phyloP scores from a whole-genome alignment of 2,113 vertebrate genomes.

The Indri indri region DNA sequence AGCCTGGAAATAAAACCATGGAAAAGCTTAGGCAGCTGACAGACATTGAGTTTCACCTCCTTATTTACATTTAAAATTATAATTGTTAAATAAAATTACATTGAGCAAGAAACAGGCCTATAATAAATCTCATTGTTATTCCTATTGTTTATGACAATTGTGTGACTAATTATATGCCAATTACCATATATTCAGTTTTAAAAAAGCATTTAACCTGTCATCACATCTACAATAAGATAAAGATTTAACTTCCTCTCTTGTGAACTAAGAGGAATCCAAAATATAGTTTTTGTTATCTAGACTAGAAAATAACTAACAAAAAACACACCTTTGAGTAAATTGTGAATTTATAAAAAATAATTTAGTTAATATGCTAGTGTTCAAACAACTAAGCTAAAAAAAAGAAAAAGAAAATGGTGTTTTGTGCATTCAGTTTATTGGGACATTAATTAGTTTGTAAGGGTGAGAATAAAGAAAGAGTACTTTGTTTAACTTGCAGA shows the following conservation, averaged over 20 bases:
- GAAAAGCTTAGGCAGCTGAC: neutral
- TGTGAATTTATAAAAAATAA: constrained; percentile 21
- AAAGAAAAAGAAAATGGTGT: neutral
- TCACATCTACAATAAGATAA: constrained; percentile 22
- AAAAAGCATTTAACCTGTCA: constrained; percentile 28
- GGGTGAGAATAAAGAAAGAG: neutral
- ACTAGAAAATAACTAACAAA: constrained; percentile 16
- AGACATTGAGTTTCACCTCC: neutral
- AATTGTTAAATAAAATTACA: constrained; percentile 62
- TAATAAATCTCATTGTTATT: neutral
- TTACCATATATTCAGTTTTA: neutral
- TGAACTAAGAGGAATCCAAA: constrained; percentile 34
- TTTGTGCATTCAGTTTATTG: neutral
- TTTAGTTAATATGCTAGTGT: neutral
- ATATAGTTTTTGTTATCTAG: neutral
- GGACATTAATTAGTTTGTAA: neutral
- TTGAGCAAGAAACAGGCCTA: neutral
- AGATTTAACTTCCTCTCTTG: constrained; percentile 10
- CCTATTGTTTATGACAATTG: constrained; percentile 44
- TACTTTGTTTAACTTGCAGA: constrained; percentile 32
- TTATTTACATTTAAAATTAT: constrained; percentile 25
- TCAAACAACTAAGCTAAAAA: neutral
- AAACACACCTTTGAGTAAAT: neutral
- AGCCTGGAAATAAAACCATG: neutral
- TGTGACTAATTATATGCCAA: neutral